These are phyloP conservation scores for Meteorus cinctellus DNA, from an alignment of 2,888 invertebrate genomes.

Conservation along the genomic window DNA sequence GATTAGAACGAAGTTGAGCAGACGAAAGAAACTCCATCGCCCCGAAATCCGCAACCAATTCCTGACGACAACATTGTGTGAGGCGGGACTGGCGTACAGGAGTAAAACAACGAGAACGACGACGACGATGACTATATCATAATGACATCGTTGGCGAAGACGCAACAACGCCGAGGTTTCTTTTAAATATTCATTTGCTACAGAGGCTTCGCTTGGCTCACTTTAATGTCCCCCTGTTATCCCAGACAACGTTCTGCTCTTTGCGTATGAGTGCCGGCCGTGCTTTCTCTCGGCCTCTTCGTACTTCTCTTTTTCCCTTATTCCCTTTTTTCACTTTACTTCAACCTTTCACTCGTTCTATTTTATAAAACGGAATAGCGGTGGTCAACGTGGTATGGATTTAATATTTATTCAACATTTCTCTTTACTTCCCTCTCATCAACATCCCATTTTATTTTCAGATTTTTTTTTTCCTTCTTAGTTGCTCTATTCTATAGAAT, in stretches of 20 bases:
- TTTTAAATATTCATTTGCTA: constrained; percentile 67
- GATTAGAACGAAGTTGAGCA: constrained; percentile 53
- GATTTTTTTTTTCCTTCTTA: neutral
- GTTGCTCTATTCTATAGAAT: neutral
- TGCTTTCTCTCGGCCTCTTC: constrained; percentile 12
- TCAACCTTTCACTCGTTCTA: neutral
- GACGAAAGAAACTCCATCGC: constrained; percentile 39
- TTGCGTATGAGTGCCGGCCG: constrained; percentile 55
- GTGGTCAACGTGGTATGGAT: constrained; percentile 33
- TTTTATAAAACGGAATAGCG: neutral
- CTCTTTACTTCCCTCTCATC: neutral
- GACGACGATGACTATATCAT: neutral
- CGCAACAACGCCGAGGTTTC: constrained; percentile 55
- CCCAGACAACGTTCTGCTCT: constrained; percentile 59
- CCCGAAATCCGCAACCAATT: constrained; percentile 36
- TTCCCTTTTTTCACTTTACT: neutral
- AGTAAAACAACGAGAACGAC: constrained; percentile 28
- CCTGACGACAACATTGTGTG: constrained; percentile 45
- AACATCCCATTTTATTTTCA: neutral
- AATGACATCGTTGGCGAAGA: constrained; percentile 32
- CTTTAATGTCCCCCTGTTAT: constrained; percentile 61
- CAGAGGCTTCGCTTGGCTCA: constrained; percentile 56
- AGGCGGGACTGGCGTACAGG: constrained; percentile 10
- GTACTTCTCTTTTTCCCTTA: constrained; percentile 28
- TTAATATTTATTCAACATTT: constrained; percentile 6